These are phyloP conservation scores for Procambarus virginalis DNA, from an alignment of 1,140 invertebrate genomes.

Conservation along the genomic window DNA sequence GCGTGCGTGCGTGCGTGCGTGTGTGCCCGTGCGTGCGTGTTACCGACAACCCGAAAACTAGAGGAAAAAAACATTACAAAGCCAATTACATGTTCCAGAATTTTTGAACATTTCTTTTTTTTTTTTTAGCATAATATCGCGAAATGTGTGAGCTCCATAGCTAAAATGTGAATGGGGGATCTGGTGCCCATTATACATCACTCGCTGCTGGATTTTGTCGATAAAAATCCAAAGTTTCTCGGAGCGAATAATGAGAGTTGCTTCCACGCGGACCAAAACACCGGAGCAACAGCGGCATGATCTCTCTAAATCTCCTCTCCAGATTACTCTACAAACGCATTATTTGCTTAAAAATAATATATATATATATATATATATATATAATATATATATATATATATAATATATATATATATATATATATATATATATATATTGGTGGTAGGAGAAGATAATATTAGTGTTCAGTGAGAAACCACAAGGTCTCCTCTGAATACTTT, in stretches of 20 bases:
- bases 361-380: neutral
- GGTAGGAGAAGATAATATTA: too few relatives aligned
- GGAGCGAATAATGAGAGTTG: conserved; percentile 9
- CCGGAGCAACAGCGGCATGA: too few relatives aligned
- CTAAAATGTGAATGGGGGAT: conserved; percentile 26
- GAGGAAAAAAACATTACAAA: neutral
- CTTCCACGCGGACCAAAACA: neutral
- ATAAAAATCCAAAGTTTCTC: conserved; percentile 2
- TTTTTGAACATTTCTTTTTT: neutral
- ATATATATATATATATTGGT: too few relatives aligned
- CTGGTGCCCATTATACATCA: conserved; percentile 23
- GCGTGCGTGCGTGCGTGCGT: neutral
- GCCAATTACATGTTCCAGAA: neutral
- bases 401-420: too few relatives aligned
- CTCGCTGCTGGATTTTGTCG: conserved; percentile 17
- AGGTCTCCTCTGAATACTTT: too few relatives aligned
- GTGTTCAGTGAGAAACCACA: too few relatives aligned
- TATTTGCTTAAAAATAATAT: neutral
- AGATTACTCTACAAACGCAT: too few relatives aligned
- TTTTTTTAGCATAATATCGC: neutral
- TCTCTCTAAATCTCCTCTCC: too few relatives aligned
- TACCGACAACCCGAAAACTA: neutral
- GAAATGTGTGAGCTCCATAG: neutral
- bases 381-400: too few relatives aligned
- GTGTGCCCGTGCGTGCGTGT: neutral